Percentiles rank a stretch among this genome's conserved stretches.
phyloP scores from a whole-genome alignment of 2,888 invertebrate genomes.

The Lampropteryx suffumata region DNA sequence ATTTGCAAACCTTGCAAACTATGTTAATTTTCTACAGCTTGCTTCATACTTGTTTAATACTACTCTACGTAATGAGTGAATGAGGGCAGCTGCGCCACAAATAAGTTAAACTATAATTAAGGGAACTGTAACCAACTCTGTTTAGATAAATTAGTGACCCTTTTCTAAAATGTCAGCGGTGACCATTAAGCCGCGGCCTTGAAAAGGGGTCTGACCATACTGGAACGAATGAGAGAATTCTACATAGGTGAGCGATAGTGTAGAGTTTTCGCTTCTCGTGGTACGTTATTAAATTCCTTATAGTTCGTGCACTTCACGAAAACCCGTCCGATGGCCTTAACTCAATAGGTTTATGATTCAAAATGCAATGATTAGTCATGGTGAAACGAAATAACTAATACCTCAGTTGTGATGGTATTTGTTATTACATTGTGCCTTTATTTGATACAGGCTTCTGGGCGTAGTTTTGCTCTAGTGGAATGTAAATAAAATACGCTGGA shows the following conservation, averaged over 20 bases:
- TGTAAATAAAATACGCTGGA: too few species aligned
- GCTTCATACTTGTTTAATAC: constrained; percentile 15
- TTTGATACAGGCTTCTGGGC: too few species aligned
- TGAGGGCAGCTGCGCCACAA: constrained; percentile 57
- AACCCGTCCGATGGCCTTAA: too few species aligned
- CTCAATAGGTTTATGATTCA: too few species aligned
- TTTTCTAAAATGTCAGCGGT: constrained; percentile 76
- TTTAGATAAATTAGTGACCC: constrained; percentile 79
- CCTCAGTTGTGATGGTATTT: too few species aligned
- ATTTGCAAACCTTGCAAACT: background rate
- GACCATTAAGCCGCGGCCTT: constrained; percentile 65
- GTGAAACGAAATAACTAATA: background rate
- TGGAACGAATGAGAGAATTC: constrained; percentile 47
- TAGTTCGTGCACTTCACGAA: too few species aligned
- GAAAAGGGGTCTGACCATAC: constrained; percentile 61
- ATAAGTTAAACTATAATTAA: constrained; percentile 80
- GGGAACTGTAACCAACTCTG: constrained; percentile 63
- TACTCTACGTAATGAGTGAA: constrained; percentile 33
- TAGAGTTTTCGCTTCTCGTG: background rate
- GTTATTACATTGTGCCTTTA: too few species aligned
- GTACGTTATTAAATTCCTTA: constrained; percentile 1
- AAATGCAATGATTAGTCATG: too few species aligned
- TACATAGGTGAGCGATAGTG: constrained; percentile 42
- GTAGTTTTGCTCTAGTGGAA: too few species aligned
- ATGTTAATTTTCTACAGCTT: background rate